Percentiles rank a stretch among this genome's conserved stretches.
Conservation (phyloP, 2,888 invertebrate species). For the Monochamus alternatus region DNA sequence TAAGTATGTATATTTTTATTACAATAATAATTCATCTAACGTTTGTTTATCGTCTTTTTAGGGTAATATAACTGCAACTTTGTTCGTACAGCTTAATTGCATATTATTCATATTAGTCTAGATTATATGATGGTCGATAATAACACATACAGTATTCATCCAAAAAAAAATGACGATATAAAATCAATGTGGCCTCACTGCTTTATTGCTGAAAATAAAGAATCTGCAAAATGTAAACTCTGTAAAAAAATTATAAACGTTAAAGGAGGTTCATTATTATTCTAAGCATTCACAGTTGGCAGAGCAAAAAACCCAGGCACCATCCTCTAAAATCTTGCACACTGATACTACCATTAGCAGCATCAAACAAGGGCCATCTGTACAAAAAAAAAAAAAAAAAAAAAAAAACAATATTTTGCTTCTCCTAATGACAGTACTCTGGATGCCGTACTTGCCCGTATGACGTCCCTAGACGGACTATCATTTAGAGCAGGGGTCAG, state of each 20-base stretch:
- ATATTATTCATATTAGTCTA: no score
- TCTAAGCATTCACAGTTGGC: neutral
- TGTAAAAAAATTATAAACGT: slow-evolving; percentile 14
- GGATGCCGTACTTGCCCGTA: slow-evolving; percentile 35
- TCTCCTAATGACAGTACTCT: slow-evolving; percentile 22
- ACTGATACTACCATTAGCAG: slow-evolving; percentile 6
- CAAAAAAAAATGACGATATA: slow-evolving; percentile 10
- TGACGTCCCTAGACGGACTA: slow-evolving; percentile 34
- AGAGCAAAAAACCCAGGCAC: neutral
- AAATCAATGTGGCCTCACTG: slow-evolving; percentile 23
- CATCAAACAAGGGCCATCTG: slow-evolving; percentile 2
- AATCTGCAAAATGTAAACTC: slow-evolving; percentile 23
- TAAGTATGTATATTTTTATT: no score
- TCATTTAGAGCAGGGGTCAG: no score
- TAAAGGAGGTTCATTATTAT: slow-evolving; percentile 16
- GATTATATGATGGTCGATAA: neutral
- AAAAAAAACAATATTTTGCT: slow-evolving; percentile 27
- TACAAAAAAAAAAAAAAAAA: slow-evolving; percentile 25
- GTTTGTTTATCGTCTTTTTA: no score
- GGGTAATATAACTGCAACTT: no score
- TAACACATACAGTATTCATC: slow-evolving; percentile 16
- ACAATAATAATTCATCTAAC: no score
- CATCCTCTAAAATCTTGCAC: slow-evolving; percentile 12
- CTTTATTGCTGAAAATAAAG: slow-evolving; percentile 32
- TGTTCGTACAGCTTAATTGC: no score